Evolutionary conservation across 1,140 invertebrate species (phyloP), one percentile per base, ranked within the genome.

Genomic region (Drosophila equinoxialis): DNA sequence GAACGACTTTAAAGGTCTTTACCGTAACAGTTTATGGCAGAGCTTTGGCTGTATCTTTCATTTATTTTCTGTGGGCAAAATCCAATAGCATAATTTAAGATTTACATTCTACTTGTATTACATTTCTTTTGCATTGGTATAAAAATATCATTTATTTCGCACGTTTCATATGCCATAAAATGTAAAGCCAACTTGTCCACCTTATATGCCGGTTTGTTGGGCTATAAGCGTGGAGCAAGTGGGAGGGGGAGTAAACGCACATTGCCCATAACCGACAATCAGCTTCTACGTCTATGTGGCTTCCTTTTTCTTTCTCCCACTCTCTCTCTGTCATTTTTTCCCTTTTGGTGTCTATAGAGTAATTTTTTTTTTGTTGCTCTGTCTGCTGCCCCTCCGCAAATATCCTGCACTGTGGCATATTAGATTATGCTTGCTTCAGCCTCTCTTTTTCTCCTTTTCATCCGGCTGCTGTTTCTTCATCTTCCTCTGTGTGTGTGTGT

Each of bases 61-160:
- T 1, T 48, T 2, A 23, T 8, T 51, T 8, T 51, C 7, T 51
- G 17, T 10, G 45, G 8, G 45, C 45, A 77, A 79, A 79, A 71
- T 73, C 79, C 71, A 79, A 70, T 60, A 81, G 70, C 54, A 81
- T 81, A 79, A 81, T 81, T 81, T 79, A 74, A 79, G 79, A 81
- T 79, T 81, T 73, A 76, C 79, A 77, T 77, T 81, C 65, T 77
- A 81, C 75, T 81, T 78, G 66, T 45, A 62, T 75, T 35, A 37
- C 66, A 26, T 1, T 14, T 30, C 20, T 4, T 59, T 39, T 39
- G 57, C 42, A 48, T 20, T 39, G 45, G 42, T 65, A 17, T 58
- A 78, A 77, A 51, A 77, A 80, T 78, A 81, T 81, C 72, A 79
- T 81, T 81, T 79, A 81, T 75, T 75, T 74, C 61, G 57, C 75